Conservation (phyloP, 2,888 invertebrate genomes). For the Stenodema calcarata region DNA sequence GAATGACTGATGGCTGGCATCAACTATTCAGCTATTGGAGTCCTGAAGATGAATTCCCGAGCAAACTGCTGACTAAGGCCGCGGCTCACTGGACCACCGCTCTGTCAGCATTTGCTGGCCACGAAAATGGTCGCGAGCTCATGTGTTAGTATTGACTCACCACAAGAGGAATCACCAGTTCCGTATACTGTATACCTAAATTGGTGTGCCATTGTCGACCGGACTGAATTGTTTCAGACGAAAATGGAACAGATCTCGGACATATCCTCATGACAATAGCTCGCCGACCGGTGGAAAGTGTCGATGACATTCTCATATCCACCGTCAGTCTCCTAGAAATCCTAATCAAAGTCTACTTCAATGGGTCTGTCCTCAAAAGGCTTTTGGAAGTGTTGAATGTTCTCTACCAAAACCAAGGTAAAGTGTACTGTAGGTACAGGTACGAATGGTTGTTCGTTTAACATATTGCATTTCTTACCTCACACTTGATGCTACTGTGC, state of each 20-base stretch:
- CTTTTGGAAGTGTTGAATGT: conserved; percentile 50
- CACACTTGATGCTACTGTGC: too few relatives aligned
- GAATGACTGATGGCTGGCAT: conserved; percentile 55
- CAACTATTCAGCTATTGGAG: conserved; percentile 53
- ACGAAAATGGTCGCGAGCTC: conserved; percentile 52
- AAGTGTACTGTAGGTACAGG: not conserved
- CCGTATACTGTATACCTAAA: not conserved
- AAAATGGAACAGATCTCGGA: conserved; percentile 39
- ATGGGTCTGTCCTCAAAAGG: conserved; percentile 48
- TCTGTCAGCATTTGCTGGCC: conserved; percentile 53
- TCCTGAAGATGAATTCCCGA: conserved; percentile 53
- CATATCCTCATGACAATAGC: conserved; percentile 39
- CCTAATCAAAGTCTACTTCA: conserved; percentile 52
- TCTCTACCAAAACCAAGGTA: conserved; percentile 47
- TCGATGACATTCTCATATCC: conserved; percentile 52
- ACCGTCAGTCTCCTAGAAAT: conserved; percentile 53
- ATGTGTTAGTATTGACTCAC: conserved; percentile 44
- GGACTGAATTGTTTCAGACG: conserved; percentile 18
- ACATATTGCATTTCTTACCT: too few relatives aligned
- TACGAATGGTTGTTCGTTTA: too few relatives aligned
- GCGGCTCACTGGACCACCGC: conserved; percentile 55
- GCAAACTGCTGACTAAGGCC: conserved; percentile 52
- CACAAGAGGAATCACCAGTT: not conserved
- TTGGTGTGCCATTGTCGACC: not conserved
- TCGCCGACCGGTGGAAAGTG: conserved; percentile 44